Conservation (phyloP, 2,113 vertebrate genomes). For the Crotalus horridus region DNA sequence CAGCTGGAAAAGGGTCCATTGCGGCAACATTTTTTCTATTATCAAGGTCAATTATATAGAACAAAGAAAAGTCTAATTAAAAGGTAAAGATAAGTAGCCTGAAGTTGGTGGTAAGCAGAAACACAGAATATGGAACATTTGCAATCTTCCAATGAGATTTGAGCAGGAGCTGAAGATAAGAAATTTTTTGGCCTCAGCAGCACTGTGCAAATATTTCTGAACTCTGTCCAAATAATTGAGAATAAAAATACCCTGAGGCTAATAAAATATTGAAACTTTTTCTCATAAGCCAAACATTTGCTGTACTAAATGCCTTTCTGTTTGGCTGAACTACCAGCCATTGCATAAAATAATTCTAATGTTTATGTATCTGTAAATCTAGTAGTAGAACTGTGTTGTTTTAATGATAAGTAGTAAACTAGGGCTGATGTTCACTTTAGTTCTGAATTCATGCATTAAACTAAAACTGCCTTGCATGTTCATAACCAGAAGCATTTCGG, state of each 20-base stretch:
- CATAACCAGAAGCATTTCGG: neutral
- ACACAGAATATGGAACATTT: neutral
- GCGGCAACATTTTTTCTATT: neutral
- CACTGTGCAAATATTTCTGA: neutral
- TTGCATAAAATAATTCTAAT: neutral
- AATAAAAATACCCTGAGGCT: neutral
- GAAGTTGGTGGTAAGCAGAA: neutral
- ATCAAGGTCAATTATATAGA: neutral
- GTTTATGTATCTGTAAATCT: neutral
- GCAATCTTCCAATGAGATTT: neutral
- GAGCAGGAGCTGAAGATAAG: neutral
- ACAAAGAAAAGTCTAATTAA: neutral
- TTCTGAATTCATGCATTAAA: neutral
- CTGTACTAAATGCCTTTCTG: neutral
- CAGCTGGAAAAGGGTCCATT: neutral
- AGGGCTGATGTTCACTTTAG: neutral
- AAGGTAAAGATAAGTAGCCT: neutral
- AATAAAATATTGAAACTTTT: neutral
- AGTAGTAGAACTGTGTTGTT: neutral
- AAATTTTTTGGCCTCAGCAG: neutral
- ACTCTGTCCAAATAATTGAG: neutral
- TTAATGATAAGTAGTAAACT: neutral
- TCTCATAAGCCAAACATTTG: neutral
- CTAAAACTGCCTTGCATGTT: neutral
- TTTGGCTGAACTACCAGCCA: neutral